Conservation (phyloP, 1,140 invertebrate species). For the Acyrthosiphon pisum region DNA sequence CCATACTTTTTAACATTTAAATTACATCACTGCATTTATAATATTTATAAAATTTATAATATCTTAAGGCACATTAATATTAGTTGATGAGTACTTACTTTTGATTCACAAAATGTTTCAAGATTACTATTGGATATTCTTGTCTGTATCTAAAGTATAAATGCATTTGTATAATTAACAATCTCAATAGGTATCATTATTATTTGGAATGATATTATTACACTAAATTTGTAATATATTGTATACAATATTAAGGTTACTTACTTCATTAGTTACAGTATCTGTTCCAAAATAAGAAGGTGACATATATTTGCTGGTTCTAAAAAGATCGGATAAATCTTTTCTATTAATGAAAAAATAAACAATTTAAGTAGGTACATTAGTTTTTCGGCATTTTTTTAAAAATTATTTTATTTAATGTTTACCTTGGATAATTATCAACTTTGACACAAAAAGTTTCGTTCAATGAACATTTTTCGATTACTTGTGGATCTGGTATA, state of each 20-base stretch:
- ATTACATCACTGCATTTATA: background rate
- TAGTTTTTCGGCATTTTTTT: background rate
- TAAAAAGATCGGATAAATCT: conserved; percentile 21
- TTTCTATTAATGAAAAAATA: conserved; percentile 23
- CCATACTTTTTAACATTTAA: background rate
- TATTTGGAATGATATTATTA: background rate
- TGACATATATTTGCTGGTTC: conserved; percentile 53
- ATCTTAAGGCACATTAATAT: background rate
- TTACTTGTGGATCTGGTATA: conserved; percentile 6
- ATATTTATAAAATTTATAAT: background rate
- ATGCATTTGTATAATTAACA: background rate
- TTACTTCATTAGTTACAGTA: conserved; percentile 14
- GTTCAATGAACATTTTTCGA: conserved; percentile 39
- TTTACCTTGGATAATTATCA: conserved; percentile 52
- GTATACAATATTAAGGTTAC: background rate
- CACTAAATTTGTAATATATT: background rate
- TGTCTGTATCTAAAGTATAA: conserved; percentile 30
- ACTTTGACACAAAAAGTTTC: conserved; percentile 27
- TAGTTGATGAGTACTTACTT: background rate
- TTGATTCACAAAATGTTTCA: conserved; percentile 40
- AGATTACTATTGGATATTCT: conserved; percentile 22
- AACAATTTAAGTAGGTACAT: background rate
- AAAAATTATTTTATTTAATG: background rate
- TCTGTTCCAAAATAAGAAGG: conserved; percentile 31
- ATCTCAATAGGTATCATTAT: background rate